A percentile compares a stretch with the other conserved stretches of the same genome.
Conservation (phyloP, 2,113 vertebrate genomes). For the Cranoglanis bouderius region DNA sequence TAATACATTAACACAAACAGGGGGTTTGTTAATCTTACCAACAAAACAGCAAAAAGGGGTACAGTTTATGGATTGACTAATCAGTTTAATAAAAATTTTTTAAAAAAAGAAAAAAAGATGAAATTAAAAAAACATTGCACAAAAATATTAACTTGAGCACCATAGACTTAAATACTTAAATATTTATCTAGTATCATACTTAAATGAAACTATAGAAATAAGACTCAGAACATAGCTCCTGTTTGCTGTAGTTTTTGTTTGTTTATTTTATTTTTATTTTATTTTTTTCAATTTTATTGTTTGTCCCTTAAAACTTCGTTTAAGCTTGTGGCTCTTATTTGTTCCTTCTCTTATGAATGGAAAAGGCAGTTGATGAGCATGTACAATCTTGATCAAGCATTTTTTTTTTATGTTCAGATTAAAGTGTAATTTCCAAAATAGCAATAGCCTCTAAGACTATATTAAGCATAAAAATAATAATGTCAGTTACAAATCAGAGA, state of each 20-base stretch:
- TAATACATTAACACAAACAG: not conserved
- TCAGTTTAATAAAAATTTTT: not conserved
- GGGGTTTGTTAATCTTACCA: not conserved
- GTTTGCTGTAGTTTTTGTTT: not conserved
- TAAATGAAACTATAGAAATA: not conserved
- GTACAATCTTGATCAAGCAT: not conserved
- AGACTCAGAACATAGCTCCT: not conserved
- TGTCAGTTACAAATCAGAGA: constrained; percentile 14
- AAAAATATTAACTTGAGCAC: not conserved
- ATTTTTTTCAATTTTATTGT: not conserved
- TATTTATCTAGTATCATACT: too few relatives aligned
- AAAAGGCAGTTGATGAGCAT: not conserved
- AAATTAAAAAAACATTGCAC: not conserved
- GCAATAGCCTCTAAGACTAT: constrained; percentile 12
- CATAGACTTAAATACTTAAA: too few relatives aligned
- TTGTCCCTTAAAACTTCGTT: not conserved
- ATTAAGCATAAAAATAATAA: not conserved
- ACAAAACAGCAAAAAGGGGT: not conserved
- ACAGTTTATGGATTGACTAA: not conserved
- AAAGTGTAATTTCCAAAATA: constrained; percentile 10
- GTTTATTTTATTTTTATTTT: not conserved
- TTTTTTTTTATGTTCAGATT: constrained; percentile 14
- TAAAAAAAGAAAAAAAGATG: not conserved
- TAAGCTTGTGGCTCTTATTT: constrained; percentile 7
- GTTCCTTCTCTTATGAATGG: not conserved